A percentile compares a stretch with the other conserved stretches of the same genome.
Conservation (phyloP, 1,140 invertebrate species). For the Lepidostoma basale region DNA sequence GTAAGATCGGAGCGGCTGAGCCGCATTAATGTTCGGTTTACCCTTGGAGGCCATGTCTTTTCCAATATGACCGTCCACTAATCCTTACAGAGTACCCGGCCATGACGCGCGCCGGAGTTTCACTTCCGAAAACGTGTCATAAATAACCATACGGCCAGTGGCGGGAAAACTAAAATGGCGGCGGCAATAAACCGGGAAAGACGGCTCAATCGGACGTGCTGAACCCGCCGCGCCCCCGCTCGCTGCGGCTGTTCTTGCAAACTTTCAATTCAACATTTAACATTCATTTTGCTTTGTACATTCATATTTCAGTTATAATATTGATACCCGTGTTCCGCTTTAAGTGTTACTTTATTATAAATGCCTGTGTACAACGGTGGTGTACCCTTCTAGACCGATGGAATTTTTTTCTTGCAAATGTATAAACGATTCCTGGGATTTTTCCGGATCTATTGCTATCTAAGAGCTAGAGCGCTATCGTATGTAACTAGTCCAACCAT, state of each 20-base stretch:
- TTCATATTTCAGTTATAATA: no score
- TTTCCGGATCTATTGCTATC: conserved; percentile 31
- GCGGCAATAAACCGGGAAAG: conserved; percentile 12
- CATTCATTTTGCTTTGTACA: no score
- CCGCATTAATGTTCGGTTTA: conserved; percentile 15
- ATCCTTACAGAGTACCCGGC: not conserved
- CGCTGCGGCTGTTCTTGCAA: no score
- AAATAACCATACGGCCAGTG: conserved; percentile 14
- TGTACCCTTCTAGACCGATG: no score
- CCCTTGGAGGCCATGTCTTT: conserved; percentile 3
- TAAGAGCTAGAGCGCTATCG: conserved; percentile 14
- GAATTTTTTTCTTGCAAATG: no score
- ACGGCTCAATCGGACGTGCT: not conserved
- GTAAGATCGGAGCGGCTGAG: not conserved
- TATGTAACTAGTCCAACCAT: conserved; percentile 6
- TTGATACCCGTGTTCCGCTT: no score
- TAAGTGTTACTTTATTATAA: no score
- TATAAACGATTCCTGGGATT: no score
- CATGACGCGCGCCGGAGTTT: not conserved
- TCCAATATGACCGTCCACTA: conserved; percentile 8
- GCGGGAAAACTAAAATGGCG: conserved; percentile 15
- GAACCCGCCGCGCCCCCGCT: no score
- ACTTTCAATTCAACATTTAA: no score
- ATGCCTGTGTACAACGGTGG: no score
- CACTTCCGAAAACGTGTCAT: conserved; percentile 25